A percentile compares a stretch with the other conserved stretches of the same genome.
These are phyloP conservation scores for Neotoma lepida DNA, from an alignment of 2,113 vertebrate species.

Conservation along the genomic window DNA sequence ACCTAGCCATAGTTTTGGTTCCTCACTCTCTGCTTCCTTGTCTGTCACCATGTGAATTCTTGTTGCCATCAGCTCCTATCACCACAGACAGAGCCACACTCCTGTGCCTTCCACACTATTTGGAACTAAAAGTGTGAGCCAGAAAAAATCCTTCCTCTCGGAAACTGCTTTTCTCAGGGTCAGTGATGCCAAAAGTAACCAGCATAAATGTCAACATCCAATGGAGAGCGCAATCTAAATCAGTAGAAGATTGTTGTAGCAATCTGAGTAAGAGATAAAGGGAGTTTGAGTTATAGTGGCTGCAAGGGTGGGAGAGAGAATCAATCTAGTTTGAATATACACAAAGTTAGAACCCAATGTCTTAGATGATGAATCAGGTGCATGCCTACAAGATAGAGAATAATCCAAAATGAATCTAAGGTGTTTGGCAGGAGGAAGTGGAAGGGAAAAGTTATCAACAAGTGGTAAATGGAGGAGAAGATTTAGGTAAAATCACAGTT, in stretches of 20 bases:
- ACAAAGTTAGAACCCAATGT: background rate
- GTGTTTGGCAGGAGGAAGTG: constrained; percentile 6
- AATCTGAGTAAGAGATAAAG: constrained; percentile 3
- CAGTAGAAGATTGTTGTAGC: background rate
- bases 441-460: background rate
- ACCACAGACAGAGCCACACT: background rate
- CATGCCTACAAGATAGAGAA: constrained; percentile 18
- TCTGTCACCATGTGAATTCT: background rate
- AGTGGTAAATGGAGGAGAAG: background rate
- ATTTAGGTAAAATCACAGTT: background rate
- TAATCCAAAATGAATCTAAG: background rate
- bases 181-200: background rate
- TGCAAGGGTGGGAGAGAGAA: background rate
- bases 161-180: background rate
- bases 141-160: background rate
- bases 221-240: background rate
- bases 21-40: background rate
- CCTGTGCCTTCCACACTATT: background rate
- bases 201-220: background rate
- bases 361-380: constrained; percentile 18
- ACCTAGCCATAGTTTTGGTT: background rate
- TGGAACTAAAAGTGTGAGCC: background rate
- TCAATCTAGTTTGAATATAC: constrained; percentile 3
- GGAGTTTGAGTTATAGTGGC: background rate
- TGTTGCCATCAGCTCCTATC: background rate